phyloP scores from a whole-genome alignment of 2,113 vertebrate genomes.

The Benitochromis conjunctus region DNA sequence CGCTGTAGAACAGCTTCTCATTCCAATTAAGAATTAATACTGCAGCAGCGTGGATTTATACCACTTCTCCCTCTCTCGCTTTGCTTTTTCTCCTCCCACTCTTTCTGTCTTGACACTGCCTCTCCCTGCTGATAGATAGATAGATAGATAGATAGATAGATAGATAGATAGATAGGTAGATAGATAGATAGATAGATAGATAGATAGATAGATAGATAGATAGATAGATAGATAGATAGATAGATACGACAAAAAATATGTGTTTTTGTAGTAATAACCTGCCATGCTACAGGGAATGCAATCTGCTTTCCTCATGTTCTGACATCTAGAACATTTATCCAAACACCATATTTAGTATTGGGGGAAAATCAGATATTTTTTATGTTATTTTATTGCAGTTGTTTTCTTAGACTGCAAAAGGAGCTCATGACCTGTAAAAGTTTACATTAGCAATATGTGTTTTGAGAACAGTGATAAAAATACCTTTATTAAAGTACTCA shows the following conservation, averaged over 20 bases:
- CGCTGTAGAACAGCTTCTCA: slow-evolving; percentile 48
- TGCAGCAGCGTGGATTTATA: slow-evolving; percentile 58
- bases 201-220: neutral
- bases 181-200: neutral
- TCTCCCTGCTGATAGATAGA: neutral
- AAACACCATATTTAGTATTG: neutral
- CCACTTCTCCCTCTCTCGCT: slow-evolving; percentile 40
- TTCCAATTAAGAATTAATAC: slow-evolving; percentile 66
- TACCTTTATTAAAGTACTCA: neutral
- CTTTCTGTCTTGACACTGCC: slow-evolving; percentile 39
- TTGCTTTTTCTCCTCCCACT: neutral
- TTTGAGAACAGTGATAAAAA: neutral
- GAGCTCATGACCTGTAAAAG: neutral
- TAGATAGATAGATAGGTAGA: neutral
- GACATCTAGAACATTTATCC: neutral
- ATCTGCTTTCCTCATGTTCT: neutral
- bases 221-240: neutral
- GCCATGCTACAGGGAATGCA: neutral
- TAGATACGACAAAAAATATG: neutral
- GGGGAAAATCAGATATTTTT: neutral
- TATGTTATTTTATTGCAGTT: neutral
- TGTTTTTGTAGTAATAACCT: neutral
- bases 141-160: neutral
- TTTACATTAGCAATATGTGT: neutral
- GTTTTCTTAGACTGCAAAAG: neutral